Evolutionary conservation across 2,113 vertebrate genomes (phyloP), one percentile per base, ranked within the genome.

Genomic region (Pelecanus crispus): DNA sequence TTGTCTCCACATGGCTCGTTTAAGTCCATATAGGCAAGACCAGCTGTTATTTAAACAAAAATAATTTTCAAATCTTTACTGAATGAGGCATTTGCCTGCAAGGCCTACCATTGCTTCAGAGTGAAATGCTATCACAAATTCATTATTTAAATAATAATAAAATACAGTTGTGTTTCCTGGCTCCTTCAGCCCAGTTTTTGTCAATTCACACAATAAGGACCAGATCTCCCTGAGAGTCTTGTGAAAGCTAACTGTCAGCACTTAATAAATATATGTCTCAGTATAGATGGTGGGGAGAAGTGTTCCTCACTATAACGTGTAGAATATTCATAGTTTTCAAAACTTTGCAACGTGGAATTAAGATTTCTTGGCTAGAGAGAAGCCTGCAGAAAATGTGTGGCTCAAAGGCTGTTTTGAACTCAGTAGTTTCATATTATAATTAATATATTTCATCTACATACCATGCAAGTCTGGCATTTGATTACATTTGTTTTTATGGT

Each of bases 131-230:
- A 75, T 92, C 92, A 61, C 65, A 59, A 83, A 79, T 75, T 86
- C 56, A 73, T 89, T 94, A 68, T 96, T 94, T 86, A 81, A 92
- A 75, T 68, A 94, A 84, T 94, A 96, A 94, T 92, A 92, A 96
- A 86, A 92, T 77, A 66, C 91, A 80, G 66, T 96, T 92, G 92
- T 80, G 53, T 77, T 95, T 91, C 84, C 94, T 95, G 95, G 86
- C 89, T 22, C 58, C 63, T 89, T 81, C 70, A 77, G 40, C 78
- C 34, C 19, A 9, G 20, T 89, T 84, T 91, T 86, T 90, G 36
- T 91, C 75, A 92, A 81, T 82, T 85, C 29, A 12, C 71, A 62
- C 78, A 89, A 95, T 85, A 89, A 90, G 58, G 91, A 91, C 62
- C 88, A 96, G 86, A 87, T 91, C 92, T 88, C 83, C 73, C 61